A percentile compares a stretch with the other conserved stretches of the same genome.
These are phyloP conservation scores for Sminthurinus signatus DNA, from an alignment of 1,140 invertebrate species.

Conservation along the genomic window DNA sequence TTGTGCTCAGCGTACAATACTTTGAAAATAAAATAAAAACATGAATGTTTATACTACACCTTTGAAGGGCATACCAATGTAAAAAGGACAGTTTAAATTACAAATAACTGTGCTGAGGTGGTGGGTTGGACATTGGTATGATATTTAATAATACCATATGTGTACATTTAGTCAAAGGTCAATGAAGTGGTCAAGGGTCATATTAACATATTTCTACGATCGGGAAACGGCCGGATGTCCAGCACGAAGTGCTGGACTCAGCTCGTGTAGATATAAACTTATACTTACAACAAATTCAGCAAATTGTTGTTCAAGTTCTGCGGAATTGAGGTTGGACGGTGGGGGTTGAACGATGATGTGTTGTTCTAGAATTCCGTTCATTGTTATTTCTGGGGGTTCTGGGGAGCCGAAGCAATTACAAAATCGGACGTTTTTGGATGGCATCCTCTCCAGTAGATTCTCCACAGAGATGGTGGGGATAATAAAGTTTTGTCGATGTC, in stretches of 20 bases:
- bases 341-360: slow-evolving; percentile 17
- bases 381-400: slow-evolving; percentile 25
- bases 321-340: slow-evolving; percentile 60
- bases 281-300: slow-evolving; percentile 80
- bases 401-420: slow-evolving; percentile 7
- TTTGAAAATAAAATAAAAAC: too few species aligned
- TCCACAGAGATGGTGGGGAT: slow-evolving; percentile 4
- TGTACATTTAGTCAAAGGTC: too few species aligned
- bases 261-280: neutral
- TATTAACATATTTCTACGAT: too few species aligned
- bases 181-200: too few species aligned
- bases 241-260: too few species aligned
- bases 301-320: slow-evolving; percentile 87
- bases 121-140: too few species aligned
- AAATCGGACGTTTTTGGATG: neutral
- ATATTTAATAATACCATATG: too few species aligned
- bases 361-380: slow-evolving; percentile 13
- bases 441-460: slow-evolving; percentile 13
- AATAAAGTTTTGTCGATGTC: slow-evolving; percentile 8
- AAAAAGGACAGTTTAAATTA: neutral
- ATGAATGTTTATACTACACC: too few species aligned
- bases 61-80: too few species aligned
- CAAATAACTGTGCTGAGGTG: neutral
- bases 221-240: too few species aligned
- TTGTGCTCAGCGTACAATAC: too few species aligned